Evolutionary conservation across 1,140 invertebrate species (phyloP), one percentile per base, ranked within the genome.

Genomic region (Piezodorus guildinii): DNA sequence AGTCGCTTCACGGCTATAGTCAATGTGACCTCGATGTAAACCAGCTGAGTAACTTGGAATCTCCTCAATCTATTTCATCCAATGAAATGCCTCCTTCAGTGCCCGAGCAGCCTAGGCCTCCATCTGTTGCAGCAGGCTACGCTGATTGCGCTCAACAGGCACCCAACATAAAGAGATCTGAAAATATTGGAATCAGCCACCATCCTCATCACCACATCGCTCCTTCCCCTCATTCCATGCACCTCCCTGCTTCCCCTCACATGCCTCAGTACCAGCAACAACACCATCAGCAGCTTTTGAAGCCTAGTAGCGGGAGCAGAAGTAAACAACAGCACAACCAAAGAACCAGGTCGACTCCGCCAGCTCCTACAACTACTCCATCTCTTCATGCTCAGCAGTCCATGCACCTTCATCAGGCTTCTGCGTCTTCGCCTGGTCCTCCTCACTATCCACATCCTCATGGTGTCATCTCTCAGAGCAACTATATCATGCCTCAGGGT

Each of bases 1-100:
- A 89, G 67, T 88, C 86, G 45, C 77, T 88, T 64, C 87, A 88
- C 73, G 74, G 76, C 9, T 91, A 89, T 70, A 21, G 25, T 19
- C 83, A 83, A 64, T 90, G 85, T 69, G 90, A 92, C 66, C 75
- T 93, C 60, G 90, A 91, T 73, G 88, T 90, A 0, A 83, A 81
- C 68, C 89, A 91, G 71, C 73, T 93, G 25, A 17, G 30, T 6
- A 88, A 86, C 5, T 75, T 94, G 60, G 90, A 93, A 70, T 93
- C 91, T 0, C 90, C 91, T 0, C 85, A 88, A 0, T 60, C 58
- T 16, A 92, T 94, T 63, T 85, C 87, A 0, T 90, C 88, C 43
- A 88, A 93, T 73, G 81, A 93, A 70, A 84, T 86, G 2, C 82
- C 84, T 19, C 66, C 66, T 44, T 70, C 70, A 44, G 61, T 63